A percentile compares a stretch with the other conserved stretches of the same genome.
Conservation (phyloP, 2,797 vertebrate genomes). For the Melanotaenia pygmaea region DNA sequence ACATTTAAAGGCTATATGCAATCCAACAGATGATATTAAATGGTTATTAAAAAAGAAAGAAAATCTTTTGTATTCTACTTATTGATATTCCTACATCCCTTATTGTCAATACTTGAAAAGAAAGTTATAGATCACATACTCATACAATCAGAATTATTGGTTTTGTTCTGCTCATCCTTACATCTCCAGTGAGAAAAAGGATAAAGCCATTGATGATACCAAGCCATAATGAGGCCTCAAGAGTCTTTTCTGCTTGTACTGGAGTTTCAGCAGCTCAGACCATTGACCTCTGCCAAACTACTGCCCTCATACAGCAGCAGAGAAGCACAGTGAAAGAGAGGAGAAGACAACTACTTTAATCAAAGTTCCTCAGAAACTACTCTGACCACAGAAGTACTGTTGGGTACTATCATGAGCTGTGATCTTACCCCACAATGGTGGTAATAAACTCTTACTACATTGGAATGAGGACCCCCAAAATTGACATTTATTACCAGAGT, state of each 20-base stretch:
- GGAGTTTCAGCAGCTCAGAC: conserved; percentile 28
- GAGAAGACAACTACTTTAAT: conserved; percentile 38
- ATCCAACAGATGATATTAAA: neutral
- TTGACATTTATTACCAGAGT: conserved; percentile 33
- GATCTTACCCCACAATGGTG: conserved; percentile 49
- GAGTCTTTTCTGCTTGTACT: conserved; percentile 21
- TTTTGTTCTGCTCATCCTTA: conserved; percentile 33
- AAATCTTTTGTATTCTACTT: neutral
- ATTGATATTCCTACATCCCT: neutral
- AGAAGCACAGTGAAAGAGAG: conserved; percentile 16
- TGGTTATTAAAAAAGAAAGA: neutral
- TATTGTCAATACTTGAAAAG: conserved; percentile 9
- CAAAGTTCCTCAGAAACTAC: conserved; percentile 28
- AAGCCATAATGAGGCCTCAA: conserved; percentile 62
- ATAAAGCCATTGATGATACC: conserved; percentile 49
- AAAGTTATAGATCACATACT: conserved; percentile 14
- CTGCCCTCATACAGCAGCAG: conserved; percentile 26
- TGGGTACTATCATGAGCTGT: conserved; percentile 34
- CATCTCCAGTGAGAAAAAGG: conserved; percentile 17
- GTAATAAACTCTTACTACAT: conserved; percentile 53
- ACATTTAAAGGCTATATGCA: conserved; percentile 4
- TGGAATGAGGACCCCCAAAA: conserved; percentile 6
- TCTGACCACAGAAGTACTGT: conserved; percentile 40
- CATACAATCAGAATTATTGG: conserved; percentile 43
- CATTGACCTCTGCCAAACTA: conserved; percentile 40